Conservation (phyloP, 2,113 vertebrate genomes). For the Tetrax tetrax region DNA sequence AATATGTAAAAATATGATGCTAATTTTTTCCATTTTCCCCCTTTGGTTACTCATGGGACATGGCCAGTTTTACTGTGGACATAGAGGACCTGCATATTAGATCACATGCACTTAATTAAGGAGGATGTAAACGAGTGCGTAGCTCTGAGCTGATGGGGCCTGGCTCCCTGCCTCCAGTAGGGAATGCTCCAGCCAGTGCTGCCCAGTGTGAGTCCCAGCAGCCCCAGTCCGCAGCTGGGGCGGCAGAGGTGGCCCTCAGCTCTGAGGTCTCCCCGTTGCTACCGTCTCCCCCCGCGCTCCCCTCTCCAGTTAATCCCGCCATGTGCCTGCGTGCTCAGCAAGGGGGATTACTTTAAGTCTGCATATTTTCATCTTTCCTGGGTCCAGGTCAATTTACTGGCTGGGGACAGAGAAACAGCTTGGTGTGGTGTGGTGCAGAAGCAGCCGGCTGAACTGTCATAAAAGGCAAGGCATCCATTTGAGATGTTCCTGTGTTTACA, state of each 20-base stretch:
- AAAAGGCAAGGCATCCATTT: neutral
- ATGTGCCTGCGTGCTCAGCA: conserved; percentile 44
- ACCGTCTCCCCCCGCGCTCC: neutral
- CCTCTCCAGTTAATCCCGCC: neutral
- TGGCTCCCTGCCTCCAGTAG: neutral
- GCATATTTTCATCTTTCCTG: conserved; percentile 52
- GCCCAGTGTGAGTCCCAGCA: neutral
- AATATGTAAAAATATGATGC: rapidly evolving
- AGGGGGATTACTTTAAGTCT: conserved; percentile 59
- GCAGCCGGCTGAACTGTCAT: neutral
- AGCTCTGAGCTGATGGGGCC: neutral
- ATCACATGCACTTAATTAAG: rapidly evolving
- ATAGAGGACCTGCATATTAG: too few relatives aligned
- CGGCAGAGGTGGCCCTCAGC: neutral
- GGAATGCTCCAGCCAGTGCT: neutral
- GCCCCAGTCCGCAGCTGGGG: neutral
- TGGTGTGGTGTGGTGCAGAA: neutral
- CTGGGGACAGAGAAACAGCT: neutral
- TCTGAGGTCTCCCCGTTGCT: neutral
- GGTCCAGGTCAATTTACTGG: neutral
- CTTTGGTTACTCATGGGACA: neutral
- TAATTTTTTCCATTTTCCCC: neutral
- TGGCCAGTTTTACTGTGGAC: rapidly evolving
- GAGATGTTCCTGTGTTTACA: neutral
- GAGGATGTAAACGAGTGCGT: neutral